Conservation (phyloP, 2,113 vertebrate species). For the Elanus axillaris region DNA sequence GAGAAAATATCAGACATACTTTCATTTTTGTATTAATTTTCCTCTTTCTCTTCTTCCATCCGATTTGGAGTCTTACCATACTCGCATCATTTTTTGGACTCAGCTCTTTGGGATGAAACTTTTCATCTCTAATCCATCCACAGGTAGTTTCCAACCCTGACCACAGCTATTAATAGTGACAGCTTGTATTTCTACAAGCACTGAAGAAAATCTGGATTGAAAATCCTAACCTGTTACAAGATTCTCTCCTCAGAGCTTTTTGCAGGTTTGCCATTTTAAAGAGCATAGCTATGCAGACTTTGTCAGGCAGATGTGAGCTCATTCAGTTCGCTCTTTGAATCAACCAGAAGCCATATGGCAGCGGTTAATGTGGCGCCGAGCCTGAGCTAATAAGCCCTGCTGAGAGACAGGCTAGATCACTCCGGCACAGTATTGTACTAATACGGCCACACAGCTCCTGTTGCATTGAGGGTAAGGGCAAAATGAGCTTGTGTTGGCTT, state of each 20-base stretch:
- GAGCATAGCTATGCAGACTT: background rate
- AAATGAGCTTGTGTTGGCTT: background rate
- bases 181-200: background rate
- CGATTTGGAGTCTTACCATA: background rate
- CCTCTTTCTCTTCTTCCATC: background rate
- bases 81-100: background rate
- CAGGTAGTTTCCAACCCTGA: accelerated
- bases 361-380: background rate
- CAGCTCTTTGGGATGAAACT: background rate
- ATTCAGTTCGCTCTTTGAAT: background rate
- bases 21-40: background rate
- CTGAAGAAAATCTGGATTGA: background rate
- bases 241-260: background rate
- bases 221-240: background rate
- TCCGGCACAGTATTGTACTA: background rate
- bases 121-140: background rate
- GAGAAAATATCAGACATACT: background rate
- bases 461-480: background rate
- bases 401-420: background rate
- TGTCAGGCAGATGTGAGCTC: slow-evolving; percentile 15
- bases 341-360: slow-evolving; percentile 23
- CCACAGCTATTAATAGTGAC: background rate
- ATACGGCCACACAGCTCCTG: background rate
- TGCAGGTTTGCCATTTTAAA: background rate
- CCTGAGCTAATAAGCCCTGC: slow-evolving; percentile 33